Conservation (phyloP, 2,797 vertebrate species). For the Delichon dasypus region DNA sequence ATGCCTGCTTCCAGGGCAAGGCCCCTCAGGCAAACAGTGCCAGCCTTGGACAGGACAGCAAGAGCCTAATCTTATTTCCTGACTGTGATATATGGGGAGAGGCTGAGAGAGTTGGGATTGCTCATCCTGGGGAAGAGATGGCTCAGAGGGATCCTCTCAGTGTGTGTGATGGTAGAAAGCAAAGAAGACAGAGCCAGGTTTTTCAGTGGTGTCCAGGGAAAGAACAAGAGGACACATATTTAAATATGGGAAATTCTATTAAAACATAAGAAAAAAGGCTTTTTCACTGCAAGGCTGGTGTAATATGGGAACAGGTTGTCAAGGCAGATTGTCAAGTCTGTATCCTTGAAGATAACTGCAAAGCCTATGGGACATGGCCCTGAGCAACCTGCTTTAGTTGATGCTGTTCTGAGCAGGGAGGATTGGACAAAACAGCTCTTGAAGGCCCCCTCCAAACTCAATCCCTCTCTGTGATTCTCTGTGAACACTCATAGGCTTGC, state of each 20-base stretch:
- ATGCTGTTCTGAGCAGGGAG: neutral
- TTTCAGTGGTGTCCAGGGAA: neutral
- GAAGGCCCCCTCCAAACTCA: neutral
- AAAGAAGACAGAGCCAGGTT: neutral
- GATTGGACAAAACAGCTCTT: neutral
- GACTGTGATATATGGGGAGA: neutral
- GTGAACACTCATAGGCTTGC: neutral
- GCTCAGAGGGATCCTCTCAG: neutral
- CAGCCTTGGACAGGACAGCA: neutral
- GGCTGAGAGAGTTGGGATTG: neutral
- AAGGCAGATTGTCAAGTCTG: neutral
- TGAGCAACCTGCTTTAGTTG: neutral
- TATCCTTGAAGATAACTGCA: neutral
- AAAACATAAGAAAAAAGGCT: neutral
- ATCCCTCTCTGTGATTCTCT: neutral
- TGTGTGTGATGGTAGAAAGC: neutral
- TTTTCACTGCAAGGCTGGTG: neutral
- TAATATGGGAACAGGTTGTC: neutral
- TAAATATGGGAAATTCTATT: neutral
- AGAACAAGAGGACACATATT: neutral
- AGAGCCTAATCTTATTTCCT: neutral
- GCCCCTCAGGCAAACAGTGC: neutral
- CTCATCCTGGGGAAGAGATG: neutral
- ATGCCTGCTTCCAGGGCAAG: neutral
- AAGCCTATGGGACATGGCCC: accelerated